Percentiles rank a stretch among this genome's conserved stretches.
phyloP scores from a whole-genome alignment of 2,113 vertebrate species.

The Centropus bengalensis region DNA sequence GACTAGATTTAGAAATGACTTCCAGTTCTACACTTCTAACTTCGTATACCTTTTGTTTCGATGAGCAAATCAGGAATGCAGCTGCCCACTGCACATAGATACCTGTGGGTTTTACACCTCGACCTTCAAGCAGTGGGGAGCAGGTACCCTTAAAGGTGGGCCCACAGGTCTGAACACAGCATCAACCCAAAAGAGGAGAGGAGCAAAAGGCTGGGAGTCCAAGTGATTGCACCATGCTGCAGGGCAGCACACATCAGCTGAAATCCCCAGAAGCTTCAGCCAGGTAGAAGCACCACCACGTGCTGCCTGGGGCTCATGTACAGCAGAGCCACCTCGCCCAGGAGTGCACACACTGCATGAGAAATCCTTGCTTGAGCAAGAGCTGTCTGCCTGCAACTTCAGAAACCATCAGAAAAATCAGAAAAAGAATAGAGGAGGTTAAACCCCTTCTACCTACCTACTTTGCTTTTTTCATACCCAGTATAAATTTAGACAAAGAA shows the following conservation, averaged over 20 bases:
- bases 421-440: neutral
- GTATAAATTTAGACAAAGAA: neutral
- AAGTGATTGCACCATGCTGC: neutral
- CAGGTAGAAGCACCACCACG: neutral
- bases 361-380: neutral
- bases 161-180: neutral
- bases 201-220: neutral
- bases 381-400: neutral
- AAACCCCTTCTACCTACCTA: neutral
- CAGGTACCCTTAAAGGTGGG: neutral
- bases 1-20: neutral
- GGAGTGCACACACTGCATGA: accelerated
- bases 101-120: neutral
- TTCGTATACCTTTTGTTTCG: neutral
- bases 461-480: neutral
- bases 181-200: neutral
- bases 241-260: accelerated
- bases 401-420: neutral
- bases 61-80: neutral
- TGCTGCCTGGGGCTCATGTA: accelerated
- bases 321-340: neutral
- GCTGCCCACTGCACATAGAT: neutral
- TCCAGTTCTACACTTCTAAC: neutral
- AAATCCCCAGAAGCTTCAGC: neutral
- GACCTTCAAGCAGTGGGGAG: neutral